Evolutionary conservation across 2,113 vertebrate species (phyloP), one percentile per base, ranked within the genome.

Genomic region (Apeltes quadracus): DNA sequence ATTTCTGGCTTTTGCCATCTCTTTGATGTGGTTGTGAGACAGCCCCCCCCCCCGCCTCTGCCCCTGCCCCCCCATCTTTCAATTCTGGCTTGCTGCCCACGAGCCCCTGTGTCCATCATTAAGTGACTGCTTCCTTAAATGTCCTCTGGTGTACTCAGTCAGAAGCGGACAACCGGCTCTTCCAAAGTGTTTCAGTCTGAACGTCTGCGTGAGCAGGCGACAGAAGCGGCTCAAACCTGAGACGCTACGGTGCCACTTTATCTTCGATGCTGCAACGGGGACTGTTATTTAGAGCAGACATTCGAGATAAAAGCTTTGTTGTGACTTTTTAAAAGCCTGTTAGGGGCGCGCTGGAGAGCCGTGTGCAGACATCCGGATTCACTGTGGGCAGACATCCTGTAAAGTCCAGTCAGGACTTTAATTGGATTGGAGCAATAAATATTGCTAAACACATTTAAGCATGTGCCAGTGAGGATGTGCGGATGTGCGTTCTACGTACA

Each of bases 91-190:
- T 61, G n/a, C 36, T 68, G 76, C 73, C 78, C 64, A 43, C 1
- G 12, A 69, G 54, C 39, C 27, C 61, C 55, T 46, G 65, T 54
- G 65, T 71, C 61, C 22, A 58, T 22, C 41, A 75, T 84, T 71
- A 78, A 59, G 48, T 76, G 76, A 71, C 59, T 36, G 41, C 20
- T 69, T 73, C 68, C 68, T 83, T 75, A 58, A n/a, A 78, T 79
- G 68, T 84, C 76, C 56, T 68, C 38, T 11, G 13, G 53, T 57
- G 63, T 36, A 54, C 73, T 44, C 39, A 16, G 43, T 15, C 16
- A 14, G n/a, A 72, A 69, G 27, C 41, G 61, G 27, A 61, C 44
- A 16, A 58, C 32, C 56, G 23, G 5, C 2, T 48, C 15, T 34
- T 50, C 43, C 16, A 16, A 36, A 51, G 55, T 23, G 29, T 57